Evolutionary conservation across 2,888 invertebrate species (phyloP).

Genomic region (Meandrusa payeni): DNA sequence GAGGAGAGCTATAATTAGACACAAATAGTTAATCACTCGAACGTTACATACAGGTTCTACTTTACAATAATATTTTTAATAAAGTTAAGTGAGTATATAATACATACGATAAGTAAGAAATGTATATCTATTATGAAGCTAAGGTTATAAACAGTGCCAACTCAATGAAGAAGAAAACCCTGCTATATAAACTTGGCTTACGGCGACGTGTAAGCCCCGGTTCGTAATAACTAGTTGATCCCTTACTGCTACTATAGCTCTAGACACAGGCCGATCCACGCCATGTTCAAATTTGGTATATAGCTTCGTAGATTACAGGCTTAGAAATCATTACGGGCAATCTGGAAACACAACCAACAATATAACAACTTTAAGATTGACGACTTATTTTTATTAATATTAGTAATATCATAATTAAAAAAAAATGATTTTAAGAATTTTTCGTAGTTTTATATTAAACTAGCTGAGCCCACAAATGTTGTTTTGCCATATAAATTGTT

Average conservation of each 20-base stretch:
- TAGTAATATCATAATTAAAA: constrained; percentile 21
- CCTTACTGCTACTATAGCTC: constrained; percentile 72
- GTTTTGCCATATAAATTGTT: too few species aligned
- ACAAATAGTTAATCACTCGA: too few species aligned
- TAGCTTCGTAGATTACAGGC: constrained; percentile 30
- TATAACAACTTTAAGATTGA: constrained; percentile 44
- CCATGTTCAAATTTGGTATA: constrained; percentile 26
- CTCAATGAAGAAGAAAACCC: constrained; percentile 40
- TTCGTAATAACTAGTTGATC: constrained; percentile 76
- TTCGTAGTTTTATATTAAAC: neutral
- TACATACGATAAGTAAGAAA: constrained; percentile 4
- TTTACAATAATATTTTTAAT: constrained; percentile 24
- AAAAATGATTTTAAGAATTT: constrained; percentile 28
- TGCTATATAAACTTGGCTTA: constrained; percentile 48
- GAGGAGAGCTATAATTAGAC: too few species aligned
- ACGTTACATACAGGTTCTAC: too few species aligned
- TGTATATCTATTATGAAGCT: neutral
- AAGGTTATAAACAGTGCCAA: constrained; percentile 37
- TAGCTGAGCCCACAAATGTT: too few species aligned
- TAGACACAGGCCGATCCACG: constrained; percentile 48
- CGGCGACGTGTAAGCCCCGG: constrained; percentile 49
- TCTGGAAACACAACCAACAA: constrained; percentile 62
- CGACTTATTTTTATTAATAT: too few species aligned
- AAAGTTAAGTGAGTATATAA: constrained; percentile 2
- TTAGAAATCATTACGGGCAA: constrained; percentile 34